Conservation (phyloP, 53 echinoderm and acorn worm species). For the Henricia sp. region DNA sequence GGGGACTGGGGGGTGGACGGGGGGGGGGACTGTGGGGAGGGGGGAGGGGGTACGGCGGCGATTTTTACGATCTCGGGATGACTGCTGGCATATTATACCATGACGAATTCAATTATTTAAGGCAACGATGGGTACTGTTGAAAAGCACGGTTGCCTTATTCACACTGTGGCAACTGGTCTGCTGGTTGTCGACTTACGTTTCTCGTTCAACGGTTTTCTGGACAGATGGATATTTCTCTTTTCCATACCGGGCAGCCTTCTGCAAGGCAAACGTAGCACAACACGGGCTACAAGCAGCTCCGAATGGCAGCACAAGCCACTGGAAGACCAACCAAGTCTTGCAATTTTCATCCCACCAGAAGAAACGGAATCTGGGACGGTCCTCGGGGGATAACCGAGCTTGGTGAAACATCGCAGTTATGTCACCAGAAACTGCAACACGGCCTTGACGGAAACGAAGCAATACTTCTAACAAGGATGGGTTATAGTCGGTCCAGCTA, state of each 20-base stretch:
- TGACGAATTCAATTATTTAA: slow-evolving; percentile 20
- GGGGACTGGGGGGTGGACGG: too few relatives aligned
- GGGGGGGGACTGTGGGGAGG: too few relatives aligned
- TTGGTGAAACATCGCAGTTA: too few relatives aligned
- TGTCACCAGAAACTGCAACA: too few relatives aligned
- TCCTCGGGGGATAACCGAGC: too few relatives aligned
- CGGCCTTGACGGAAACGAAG: too few relatives aligned
- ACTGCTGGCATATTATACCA: slow-evolving; percentile 36
- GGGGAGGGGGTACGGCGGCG: too few relatives aligned
- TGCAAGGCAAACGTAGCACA: slow-evolving; percentile 17
- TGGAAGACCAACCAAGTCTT: neutral
- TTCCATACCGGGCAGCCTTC: slow-evolving; percentile 4
- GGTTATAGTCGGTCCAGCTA: too few relatives aligned
- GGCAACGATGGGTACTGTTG: slow-evolving; percentile 5
- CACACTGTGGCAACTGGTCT: slow-evolving; percentile 6
- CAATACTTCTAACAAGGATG: too few relatives aligned
- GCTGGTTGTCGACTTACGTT: slow-evolving; percentile 20
- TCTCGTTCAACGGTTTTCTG: neutral
- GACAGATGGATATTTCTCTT: slow-evolving; percentile 9
- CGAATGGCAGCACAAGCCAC: too few relatives aligned
- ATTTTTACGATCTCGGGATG: slow-evolving; percentile 10
- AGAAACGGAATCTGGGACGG: too few relatives aligned
- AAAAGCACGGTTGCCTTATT: neutral
- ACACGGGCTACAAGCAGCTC: slow-evolving; percentile 12
- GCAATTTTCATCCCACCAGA: too few relatives aligned